Evolutionary conservation across 2,888 invertebrate species (phyloP).

Genomic region (Megamerina dolium): DNA sequence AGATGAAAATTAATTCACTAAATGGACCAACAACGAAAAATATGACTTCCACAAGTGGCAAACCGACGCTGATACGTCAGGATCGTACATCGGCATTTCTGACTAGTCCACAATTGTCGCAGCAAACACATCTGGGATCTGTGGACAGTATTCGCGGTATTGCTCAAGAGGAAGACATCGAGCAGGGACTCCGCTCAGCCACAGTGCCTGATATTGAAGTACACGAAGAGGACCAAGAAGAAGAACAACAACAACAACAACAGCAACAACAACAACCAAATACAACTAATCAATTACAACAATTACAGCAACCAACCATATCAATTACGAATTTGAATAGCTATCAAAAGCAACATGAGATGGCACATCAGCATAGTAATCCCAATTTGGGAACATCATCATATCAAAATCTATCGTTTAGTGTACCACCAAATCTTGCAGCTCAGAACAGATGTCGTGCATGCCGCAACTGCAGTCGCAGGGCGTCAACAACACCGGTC

Average conservation of each 20-base stretch:
- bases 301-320: slow-evolving; percentile 51
- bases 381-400: slow-evolving; percentile 39
- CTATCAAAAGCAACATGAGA: slow-evolving; percentile 13
- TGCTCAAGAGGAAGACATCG: slow-evolving; percentile 51
- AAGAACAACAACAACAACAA: slow-evolving; percentile 15
- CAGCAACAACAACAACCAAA: slow-evolving; percentile 7
- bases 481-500: slow-evolving; percentile 74
- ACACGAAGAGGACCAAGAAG: slow-evolving; percentile 44
- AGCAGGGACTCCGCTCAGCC: slow-evolving; percentile 37
- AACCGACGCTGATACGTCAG: slow-evolving; percentile 79
- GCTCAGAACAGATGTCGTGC: slow-evolving; percentile 57
- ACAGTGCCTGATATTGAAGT: slow-evolving; percentile 51
- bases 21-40: slow-evolving; percentile 43
- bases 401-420: slow-evolving; percentile 56
- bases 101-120: slow-evolving; percentile 63
- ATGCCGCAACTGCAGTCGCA: slow-evolving; percentile 65
- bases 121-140: slow-evolving; percentile 67
- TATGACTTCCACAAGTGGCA: slow-evolving; percentile 52
- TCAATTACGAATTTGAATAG: slow-evolving; percentile 50
- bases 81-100: slow-evolving; percentile 75
- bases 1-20: slow-evolving; percentile 43
- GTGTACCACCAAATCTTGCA: slow-evolving; percentile 39
- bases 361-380: slow-evolving; percentile 22
- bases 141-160: slow-evolving; percentile 67
- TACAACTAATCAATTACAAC: slow-evolving; percentile 34